These are phyloP conservation scores for Oligia fasciuncula DNA, from an alignment of 2,888 invertebrate genomes.

Conservation along the genomic window DNA sequence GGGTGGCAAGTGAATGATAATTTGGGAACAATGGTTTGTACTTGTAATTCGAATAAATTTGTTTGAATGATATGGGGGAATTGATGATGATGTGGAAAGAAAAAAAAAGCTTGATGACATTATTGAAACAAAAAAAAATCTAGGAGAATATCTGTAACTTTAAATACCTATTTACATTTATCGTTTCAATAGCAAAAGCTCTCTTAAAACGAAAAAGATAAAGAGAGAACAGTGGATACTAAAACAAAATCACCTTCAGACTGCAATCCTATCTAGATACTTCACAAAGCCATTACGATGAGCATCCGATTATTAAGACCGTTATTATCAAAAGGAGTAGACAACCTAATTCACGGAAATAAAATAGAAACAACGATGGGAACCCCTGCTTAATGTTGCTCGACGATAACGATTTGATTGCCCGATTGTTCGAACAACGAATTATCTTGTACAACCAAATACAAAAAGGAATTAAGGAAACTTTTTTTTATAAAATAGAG, in stretches of 20 bases:
- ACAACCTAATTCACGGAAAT: conserved; percentile 65
- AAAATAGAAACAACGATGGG: conserved; percentile 67
- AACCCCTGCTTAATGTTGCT: conserved; percentile 68
- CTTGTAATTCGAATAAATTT: conserved; percentile 46
- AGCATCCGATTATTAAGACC: conserved; percentile 56
- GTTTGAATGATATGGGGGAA: conserved; percentile 28
- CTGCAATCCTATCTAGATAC: conserved; percentile 46
- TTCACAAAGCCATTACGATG: conserved; percentile 52
- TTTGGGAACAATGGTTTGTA: conserved; percentile 39
- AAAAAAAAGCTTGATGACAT: not conserved
- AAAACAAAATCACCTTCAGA: conserved; percentile 43
- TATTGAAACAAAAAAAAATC: not conserved
- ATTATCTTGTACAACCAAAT: conserved; percentile 62
- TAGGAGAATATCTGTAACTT: not conserved
- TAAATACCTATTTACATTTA: conserved; percentile 6
- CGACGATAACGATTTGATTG: conserved; percentile 69
- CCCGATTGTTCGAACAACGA: conserved; percentile 64
- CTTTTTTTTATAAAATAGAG: conserved; percentile 60
- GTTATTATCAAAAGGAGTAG: conserved; percentile 63
- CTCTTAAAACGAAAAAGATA: conserved; percentile 24
- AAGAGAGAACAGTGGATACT: conserved; percentile 37
- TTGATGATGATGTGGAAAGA: not conserved
- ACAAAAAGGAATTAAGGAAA: conserved; percentile 64
- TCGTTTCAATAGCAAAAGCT: not conserved
- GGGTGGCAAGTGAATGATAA: conserved; percentile 44